These are phyloP conservation scores for Gasterosteus aculeatus DNA, from an alignment of 2,113 vertebrate species.

Conservation along the genomic window DNA sequence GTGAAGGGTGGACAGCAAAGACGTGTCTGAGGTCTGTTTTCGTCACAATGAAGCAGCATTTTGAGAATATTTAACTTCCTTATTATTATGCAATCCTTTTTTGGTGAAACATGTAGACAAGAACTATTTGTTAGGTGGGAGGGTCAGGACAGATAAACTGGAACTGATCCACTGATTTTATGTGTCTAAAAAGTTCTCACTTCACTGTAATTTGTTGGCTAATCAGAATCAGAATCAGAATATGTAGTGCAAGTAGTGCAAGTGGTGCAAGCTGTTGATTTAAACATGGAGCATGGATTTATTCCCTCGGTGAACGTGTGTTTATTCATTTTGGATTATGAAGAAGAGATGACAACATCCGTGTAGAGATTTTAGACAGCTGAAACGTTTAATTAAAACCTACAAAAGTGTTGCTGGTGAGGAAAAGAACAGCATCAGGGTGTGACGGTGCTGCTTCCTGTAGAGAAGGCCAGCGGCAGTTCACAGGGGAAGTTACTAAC, in stretches of 20 bases:
- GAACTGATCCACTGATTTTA: too few species aligned
- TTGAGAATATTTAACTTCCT: constrained; percentile 22
- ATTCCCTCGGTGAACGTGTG: too few species aligned
- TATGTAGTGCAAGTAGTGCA: too few species aligned
- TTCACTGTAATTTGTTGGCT: neutral
- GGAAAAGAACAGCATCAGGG: constrained; percentile 9
- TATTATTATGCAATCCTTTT: neutral
- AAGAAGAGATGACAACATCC: constrained; percentile 16
- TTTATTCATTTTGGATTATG: neutral
- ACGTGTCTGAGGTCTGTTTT: neutral
- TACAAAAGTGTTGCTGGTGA: neutral
- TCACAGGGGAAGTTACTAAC: constrained; percentile 44
- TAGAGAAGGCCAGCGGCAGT: neutral
- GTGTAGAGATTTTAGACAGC: neutral
- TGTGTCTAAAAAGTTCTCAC: too few species aligned
- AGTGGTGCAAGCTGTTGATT: neutral
- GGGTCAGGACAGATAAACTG: neutral
- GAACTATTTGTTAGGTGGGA: neutral
- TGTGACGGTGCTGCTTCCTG: constrained; percentile 41
- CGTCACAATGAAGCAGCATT: constrained; percentile 39
- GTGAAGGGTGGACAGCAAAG: neutral
- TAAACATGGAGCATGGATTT: too few species aligned
- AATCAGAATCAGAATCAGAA: too few species aligned
- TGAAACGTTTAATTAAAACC: neutral
- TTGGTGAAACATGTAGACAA: neutral